phyloP scores from a whole-genome alignment of 1,140 invertebrate genomes.

The Euborellia annulipes region DNA sequence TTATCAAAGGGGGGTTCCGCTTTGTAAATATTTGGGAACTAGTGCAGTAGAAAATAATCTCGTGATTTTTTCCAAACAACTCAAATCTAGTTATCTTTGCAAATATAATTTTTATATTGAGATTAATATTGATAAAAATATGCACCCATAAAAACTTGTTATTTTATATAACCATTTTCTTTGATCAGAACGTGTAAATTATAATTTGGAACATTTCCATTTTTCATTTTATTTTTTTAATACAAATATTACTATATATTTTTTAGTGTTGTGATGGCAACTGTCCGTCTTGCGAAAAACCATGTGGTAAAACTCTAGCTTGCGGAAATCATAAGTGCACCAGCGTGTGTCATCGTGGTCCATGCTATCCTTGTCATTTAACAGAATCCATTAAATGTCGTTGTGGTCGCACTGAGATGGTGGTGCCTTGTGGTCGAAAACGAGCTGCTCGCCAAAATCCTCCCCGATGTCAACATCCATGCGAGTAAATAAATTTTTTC shows the following conservation, averaged over 20 bases:
- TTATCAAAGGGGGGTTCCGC: too few relatives aligned
- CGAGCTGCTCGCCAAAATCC: constrained; percentile 57
- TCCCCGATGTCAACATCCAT: constrained; percentile 57
- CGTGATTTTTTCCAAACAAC: too few relatives aligned
- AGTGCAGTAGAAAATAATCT: too few relatives aligned
- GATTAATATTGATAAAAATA: too few relatives aligned
- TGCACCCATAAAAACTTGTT: too few relatives aligned
- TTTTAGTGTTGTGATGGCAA: constrained; percentile 63
- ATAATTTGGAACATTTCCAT: too few relatives aligned
- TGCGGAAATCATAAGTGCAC: constrained; percentile 83
- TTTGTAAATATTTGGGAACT: too few relatives aligned
- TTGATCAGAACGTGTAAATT: too few relatives aligned
- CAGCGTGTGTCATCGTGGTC: constrained; percentile 70
- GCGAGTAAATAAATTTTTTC: constrained; percentile 35
- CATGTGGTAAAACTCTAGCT: constrained; percentile 61
- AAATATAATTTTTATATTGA: too few relatives aligned
- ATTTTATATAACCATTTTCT: too few relatives aligned
- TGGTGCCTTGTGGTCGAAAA: constrained; percentile 72
- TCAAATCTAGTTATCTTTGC: too few relatives aligned
- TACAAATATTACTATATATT: too few relatives aligned
- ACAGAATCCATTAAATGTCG: constrained; percentile 63
- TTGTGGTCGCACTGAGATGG: constrained; percentile 63
- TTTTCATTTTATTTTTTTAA: neutral
- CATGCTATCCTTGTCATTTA: constrained; percentile 77
- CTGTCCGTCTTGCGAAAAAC: constrained; percentile 76